Evolutionary conservation across 2,888 invertebrate species (phyloP), one percentile per base, ranked within the genome.

Genomic region (Drosophila silvestris): DNA sequence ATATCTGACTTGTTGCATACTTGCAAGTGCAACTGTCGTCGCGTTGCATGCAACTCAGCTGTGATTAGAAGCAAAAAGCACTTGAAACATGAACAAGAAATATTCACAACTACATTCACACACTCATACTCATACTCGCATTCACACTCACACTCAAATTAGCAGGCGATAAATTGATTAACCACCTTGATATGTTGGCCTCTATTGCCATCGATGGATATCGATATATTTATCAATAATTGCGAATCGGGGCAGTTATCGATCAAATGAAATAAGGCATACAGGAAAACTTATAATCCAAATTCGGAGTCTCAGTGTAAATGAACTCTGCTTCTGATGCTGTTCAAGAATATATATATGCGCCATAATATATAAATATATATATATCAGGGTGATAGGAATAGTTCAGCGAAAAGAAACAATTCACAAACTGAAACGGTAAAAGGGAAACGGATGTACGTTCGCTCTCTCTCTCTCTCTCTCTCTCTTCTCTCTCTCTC

Each of bases 1-100:
- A 37, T 14, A 28, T 28, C 56, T 22, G 58, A 58, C 58, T 58
- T 58, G 58, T 58, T 58, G 58, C 41, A 44, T 22, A 26, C 56
- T 33, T 35, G 33, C 33, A 22, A 33, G n/a, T 26, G 47, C 22
- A 26, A 16, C 47, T 47, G 22, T 26, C 16, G 4, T 26, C 47
- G 5, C 47, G 4, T 26, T 22, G 47, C 47, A 47, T 22, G 47
- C 22, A 47, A 16, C 47, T 22, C 22, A 47, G 7, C 16, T 16
- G 22, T 5, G 47, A 47, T 26, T 47, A 47, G 47, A 47, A 47
- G 47, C 26, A 16, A 4, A 9, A 9, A 47, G 6, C 9, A 26
- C 4, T 47, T 47, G 22, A 26, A 47, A 35, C 5, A 2, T 22
- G 2, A 10, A 22, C 22, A 22, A 0, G 22, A 22, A 22, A 22